These are phyloP conservation scores for Rhinoderma darwinii DNA, from an alignment of 2,113 vertebrate genomes.

Conservation along the genomic window DNA sequence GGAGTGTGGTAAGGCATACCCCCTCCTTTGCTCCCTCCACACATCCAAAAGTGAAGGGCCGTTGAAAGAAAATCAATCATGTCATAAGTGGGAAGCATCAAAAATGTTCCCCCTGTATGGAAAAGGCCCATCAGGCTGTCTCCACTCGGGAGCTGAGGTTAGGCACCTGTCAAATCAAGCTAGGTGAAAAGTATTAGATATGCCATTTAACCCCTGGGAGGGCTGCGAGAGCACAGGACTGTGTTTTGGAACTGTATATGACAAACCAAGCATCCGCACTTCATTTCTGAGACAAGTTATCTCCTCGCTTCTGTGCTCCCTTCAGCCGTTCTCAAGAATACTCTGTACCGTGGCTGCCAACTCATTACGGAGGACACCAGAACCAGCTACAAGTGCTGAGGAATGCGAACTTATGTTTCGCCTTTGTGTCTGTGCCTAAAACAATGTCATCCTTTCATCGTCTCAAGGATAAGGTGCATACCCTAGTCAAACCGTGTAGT, in stretches of 20 bases:
- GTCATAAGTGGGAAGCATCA: slow-evolving; percentile 91
- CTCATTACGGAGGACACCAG: background rate
- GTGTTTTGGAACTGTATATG: slow-evolving; percentile 67
- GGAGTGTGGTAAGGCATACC: slow-evolving; percentile 30
- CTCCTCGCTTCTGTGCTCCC: background rate
- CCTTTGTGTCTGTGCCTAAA: slow-evolving; percentile 35
- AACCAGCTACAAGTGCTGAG: slow-evolving; percentile 36
- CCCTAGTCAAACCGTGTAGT: background rate
- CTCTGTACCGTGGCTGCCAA: background rate
- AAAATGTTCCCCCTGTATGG: slow-evolving; percentile 78
- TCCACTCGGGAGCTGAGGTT: slow-evolving; percentile 78
- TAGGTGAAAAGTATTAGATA: slow-evolving; percentile 83
- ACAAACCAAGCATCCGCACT: slow-evolving; percentile 69
- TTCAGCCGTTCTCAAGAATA: slow-evolving; percentile 25
- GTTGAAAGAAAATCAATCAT: slow-evolving; percentile 94
- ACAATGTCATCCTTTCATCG: slow-evolving; percentile 43
- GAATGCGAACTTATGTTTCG: slow-evolving; percentile 44
- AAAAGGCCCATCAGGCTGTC: slow-evolving; percentile 82
- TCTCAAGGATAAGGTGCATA: background rate
- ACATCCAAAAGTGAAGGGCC: slow-evolving; percentile 83
- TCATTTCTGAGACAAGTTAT: slow-evolving; percentile 69
- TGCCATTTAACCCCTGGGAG: slow-evolving; percentile 82
- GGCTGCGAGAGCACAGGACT: slow-evolving; percentile 60
- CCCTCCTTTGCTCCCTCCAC: slow-evolving; percentile 72
- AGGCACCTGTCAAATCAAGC: slow-evolving; percentile 81